Percentiles rank a stretch among this genome's conserved stretches.
Evolutionary conservation across 2,888 invertebrate genomes (phyloP).

Genomic region (Zygogramma bicolorata): DNA sequence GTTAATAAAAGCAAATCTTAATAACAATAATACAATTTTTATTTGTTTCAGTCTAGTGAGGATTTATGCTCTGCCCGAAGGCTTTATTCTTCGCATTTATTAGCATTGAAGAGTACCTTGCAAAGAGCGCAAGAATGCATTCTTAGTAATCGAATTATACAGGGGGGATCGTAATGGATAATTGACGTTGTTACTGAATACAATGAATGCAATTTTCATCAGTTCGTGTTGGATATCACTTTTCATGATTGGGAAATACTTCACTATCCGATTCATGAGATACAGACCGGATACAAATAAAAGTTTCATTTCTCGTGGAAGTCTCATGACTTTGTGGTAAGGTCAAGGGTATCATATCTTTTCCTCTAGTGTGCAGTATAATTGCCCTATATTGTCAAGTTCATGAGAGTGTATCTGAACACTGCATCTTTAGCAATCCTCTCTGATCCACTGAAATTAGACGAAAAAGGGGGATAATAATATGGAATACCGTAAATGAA

Average conservation of each 20-base stretch:
- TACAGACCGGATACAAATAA: background rate
- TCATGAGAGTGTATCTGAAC: too few relatives aligned
- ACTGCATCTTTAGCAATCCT: too few relatives aligned
- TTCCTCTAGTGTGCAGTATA: too few relatives aligned
- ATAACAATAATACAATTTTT: conserved; percentile 6
- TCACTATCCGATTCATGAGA: background rate
- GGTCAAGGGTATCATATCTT: too few relatives aligned
- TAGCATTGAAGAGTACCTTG: background rate
- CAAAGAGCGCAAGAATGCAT: background rate
- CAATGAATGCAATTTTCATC: background rate
- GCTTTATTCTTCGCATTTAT: background rate
- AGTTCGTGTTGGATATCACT: background rate
- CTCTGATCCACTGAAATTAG: too few relatives aligned
- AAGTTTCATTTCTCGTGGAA: background rate
- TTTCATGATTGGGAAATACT: background rate
- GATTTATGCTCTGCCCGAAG: background rate
- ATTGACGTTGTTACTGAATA: background rate
- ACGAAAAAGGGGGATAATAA: too few relatives aligned
- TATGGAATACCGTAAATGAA: too few relatives aligned
- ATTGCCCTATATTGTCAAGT: too few relatives aligned
- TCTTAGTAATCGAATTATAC: background rate
- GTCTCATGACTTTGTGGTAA: too few relatives aligned
- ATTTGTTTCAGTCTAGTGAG: conserved; percentile 4
- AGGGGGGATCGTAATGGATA: background rate
- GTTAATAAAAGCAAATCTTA: conserved; percentile 1